Evolutionary conservation across 2,888 invertebrate species (phyloP).

Genomic region (Vannuccia rotundouncinata): DNA sequence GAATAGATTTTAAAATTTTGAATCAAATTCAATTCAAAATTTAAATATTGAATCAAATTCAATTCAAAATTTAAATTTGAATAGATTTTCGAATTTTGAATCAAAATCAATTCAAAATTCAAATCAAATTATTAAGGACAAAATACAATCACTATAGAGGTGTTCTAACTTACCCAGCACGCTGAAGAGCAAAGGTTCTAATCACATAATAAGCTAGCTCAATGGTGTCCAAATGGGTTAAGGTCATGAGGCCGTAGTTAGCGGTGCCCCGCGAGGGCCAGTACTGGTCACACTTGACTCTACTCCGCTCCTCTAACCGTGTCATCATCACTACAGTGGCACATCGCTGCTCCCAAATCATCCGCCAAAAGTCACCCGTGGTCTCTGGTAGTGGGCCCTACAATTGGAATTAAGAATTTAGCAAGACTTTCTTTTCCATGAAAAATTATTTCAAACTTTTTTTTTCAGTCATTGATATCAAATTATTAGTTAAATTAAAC

Average conservation of each 20-base stretch:
- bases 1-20: no score
- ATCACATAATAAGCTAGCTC: constrained; percentile 96
- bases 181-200: constrained; percentile 67
- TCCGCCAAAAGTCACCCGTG: constrained; percentile 95
- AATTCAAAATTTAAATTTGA: no score
- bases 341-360: constrained; percentile 95
- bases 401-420: constrained; percentile 31
- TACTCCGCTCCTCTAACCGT: constrained; percentile 86
- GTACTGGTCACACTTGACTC: constrained; percentile 75
- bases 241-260: constrained; percentile 65
- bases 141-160: no score
- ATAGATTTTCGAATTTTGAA: no score
- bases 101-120: no score
- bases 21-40: no score
- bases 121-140: no score
- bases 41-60: no score
- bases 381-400: constrained; percentile 94
- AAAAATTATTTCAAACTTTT: no score
- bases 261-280: constrained; percentile 94
- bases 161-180: background rate
- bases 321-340: constrained; percentile 99
- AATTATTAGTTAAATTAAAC: no score
- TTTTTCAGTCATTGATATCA: no score
- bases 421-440: constrained; percentile 30
- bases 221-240: constrained; percentile 85